Percentiles rank a stretch among this genome's conserved stretches.
Conservation (phyloP, 2,888 invertebrate species). For the Phyllotreta cruciferae region DNA sequence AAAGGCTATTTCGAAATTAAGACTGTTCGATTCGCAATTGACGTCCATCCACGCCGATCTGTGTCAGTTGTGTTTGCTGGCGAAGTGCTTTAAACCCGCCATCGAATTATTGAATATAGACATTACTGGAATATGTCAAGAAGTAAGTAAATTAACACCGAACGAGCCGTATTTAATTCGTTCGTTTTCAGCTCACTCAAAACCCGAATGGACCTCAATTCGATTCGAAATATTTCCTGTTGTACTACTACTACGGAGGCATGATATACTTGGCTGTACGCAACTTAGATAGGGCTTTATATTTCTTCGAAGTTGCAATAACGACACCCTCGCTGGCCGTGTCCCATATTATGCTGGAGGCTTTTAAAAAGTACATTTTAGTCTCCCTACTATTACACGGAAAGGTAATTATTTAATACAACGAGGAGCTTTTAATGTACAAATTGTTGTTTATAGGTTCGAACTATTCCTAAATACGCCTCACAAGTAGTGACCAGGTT, state of each 20-base stretch:
- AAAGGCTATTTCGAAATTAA: constrained; percentile 87
- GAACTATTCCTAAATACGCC: constrained; percentile 85
- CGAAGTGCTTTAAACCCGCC: constrained; percentile 92
- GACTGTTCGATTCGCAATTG: constrained; percentile 85
- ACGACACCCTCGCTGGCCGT: constrained; percentile 95
- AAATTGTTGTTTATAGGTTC: too few relatives aligned
- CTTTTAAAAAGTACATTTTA: constrained; percentile 95
- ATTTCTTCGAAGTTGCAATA: constrained; percentile 94
- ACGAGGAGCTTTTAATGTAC: too few relatives aligned
- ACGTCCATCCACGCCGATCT: constrained; percentile 95
- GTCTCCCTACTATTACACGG: constrained; percentile 91
- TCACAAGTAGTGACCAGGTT: constrained; percentile 88
- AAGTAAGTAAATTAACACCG: constrained; percentile 63
- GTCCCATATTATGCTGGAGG: constrained; percentile 96
- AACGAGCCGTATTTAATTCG: neutral
- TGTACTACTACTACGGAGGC: constrained; percentile 97
- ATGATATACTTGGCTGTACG: constrained; percentile 96
- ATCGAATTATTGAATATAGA: constrained; percentile 87
- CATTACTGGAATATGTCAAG: constrained; percentile 88
- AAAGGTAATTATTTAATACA: constrained; percentile 72
- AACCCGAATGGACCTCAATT: constrained; percentile 70
- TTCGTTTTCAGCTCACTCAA: constrained; percentile 49
- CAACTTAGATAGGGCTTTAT: constrained; percentile 90
- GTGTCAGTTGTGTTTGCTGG: constrained; percentile 88
- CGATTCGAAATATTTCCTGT: constrained; percentile 88